Base-by-base conservation (phyloP, 2,113 vertebrate species). In the Gymnocephalus cernua region DNA sequence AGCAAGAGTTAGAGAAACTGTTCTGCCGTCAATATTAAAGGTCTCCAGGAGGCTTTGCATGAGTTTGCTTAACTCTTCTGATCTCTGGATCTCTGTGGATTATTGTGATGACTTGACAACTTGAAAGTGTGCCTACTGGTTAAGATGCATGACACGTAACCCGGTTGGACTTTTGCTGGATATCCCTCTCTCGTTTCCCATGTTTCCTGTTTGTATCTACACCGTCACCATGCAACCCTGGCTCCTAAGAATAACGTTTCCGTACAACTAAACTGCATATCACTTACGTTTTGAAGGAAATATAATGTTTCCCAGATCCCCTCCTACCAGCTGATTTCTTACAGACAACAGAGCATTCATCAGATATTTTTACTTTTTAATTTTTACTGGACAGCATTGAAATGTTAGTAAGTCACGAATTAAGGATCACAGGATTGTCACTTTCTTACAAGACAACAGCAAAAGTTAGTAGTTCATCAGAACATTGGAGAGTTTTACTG, bases 11-110 rank as follows among this genome's bases (percentile, higher is more conserved):
- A 51, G 51, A 71, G 70, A 83, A 81, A 76, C 45, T 56, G 74
- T 68, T 87, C 66, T 79, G 58, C 62, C 68, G 67, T 86, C 77
- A 67, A 79, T 82, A 81, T 80, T 67, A 48, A 80, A 86, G 15
- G 47, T 76, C 75, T 84, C 59, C 44, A n/a, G 19, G 61, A 75
- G 68, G 74, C 78, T 86, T 84, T 80, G 29, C 44, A 27, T 10
- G 6, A n/a, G 72, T 74, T 76, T 79, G 57, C 23, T 63, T 38
- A 3, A 53, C 66, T 83, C 41, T 69, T 83, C 41, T 65, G 77
- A 81, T 85, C 70, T 48, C 56, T 21, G 74, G 45, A 74, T 65
- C 41, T 57, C 70, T 23, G 59, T 21, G 57, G 79, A 80, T 72
- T 70, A 58, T 69, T 48, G 11, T 19, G 62, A 84, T 68, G 82